Evolutionary conservation across 2,113 vertebrate genomes (phyloP).

Genomic region (Pygoscelis antarcticus): DNA sequence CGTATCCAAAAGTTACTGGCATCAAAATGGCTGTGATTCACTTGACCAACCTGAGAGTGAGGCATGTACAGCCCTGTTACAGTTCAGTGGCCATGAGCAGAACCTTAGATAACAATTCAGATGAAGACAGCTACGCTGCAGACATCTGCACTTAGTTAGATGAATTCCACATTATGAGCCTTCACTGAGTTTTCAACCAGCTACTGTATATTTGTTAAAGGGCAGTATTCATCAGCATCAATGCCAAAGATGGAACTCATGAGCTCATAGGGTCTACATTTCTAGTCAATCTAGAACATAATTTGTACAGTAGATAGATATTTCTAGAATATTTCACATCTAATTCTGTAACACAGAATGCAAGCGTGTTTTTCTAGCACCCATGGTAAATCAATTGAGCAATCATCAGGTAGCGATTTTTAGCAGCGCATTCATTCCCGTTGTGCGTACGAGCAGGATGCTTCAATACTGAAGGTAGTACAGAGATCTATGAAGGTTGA

Average conservation of each 20-base stretch:
- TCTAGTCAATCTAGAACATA: background rate
- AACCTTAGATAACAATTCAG: background rate
- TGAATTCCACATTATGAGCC: background rate
- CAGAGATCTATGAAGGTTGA: background rate
- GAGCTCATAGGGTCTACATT: background rate
- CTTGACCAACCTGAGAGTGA: background rate
- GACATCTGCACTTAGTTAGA: background rate
- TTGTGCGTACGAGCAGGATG: accelerated
- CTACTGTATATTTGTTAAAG: background rate
- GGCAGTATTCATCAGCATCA: background rate
- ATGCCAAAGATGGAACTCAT: accelerated
- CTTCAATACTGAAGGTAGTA: background rate
- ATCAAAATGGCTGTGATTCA: background rate
- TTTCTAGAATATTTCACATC: background rate
- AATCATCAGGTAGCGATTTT: background rate
- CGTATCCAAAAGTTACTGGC: background rate
- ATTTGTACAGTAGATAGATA: background rate
- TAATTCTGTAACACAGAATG: background rate
- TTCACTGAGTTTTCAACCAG: background rate
- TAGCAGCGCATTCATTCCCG: background rate
- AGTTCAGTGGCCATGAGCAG: background rate
- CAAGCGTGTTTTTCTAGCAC: background rate
- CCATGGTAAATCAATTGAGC: background rate
- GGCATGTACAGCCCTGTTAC: background rate
- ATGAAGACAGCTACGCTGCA: background rate